Percentiles rank a stretch among this genome's conserved stretches.
Conservation (phyloP, 1,140 invertebrate genomes). For the Drosophila insularis region DNA sequence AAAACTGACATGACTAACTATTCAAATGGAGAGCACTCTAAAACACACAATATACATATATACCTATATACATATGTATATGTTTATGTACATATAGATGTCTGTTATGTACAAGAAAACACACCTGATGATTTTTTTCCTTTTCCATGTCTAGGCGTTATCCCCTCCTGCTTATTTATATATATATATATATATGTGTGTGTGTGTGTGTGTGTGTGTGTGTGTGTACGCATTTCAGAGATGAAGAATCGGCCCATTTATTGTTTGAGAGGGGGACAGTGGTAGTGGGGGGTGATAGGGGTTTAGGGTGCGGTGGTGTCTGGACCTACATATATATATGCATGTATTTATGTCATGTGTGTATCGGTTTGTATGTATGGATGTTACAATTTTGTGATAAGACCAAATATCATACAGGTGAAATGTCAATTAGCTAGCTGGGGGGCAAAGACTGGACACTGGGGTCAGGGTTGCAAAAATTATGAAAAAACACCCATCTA, state of each 20-base stretch:
- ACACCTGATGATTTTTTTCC: slow-evolving; percentile 49
- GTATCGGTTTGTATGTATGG: background rate
- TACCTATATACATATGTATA: background rate
- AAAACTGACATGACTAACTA: background rate
- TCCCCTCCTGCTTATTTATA: background rate
- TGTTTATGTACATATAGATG: background rate
- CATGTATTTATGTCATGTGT: slow-evolving; percentile 20
- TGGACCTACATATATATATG: slow-evolving; percentile 39
- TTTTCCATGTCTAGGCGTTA: slow-evolving; percentile 15
- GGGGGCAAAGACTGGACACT: background rate
- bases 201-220: slow-evolving; percentile 10
- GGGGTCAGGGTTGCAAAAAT: background rate
- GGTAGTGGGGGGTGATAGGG: background rate
- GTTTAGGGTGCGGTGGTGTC: background rate
- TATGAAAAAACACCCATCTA: too few relatives aligned
- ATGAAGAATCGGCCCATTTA: background rate
- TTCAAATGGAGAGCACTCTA: too few relatives aligned
- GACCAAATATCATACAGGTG: slow-evolving; percentile 23
- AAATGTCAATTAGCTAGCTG: slow-evolving; percentile 24
- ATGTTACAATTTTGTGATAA: slow-evolving; percentile 12
- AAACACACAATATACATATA: too few relatives aligned
- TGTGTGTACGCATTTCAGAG: slow-evolving; percentile 4
- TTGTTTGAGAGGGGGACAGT: background rate
- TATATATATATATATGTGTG: background rate
- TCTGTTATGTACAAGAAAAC: slow-evolving; percentile 22